These are phyloP conservation scores for Microcebus lehilahytsara DNA, from an alignment of 2,113 vertebrate genomes.

Conservation along the genomic window DNA sequence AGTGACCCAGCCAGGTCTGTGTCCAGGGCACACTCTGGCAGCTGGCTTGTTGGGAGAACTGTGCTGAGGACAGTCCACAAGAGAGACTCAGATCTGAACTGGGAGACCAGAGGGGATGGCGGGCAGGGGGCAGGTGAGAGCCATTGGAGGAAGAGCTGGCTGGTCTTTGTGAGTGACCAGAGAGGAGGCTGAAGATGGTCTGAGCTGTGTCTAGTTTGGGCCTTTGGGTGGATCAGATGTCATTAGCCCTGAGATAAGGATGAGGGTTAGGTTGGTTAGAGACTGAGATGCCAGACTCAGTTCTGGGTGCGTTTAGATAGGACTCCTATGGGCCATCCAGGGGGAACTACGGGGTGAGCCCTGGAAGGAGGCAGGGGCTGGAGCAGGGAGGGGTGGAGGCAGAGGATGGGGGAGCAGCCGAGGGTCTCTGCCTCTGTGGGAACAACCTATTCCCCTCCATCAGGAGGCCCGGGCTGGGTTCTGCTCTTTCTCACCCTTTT, in stretches of 20 bases:
- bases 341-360: background rate
- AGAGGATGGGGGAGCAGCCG: background rate
- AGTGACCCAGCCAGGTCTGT: background rate
- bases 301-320: background rate
- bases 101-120: background rate
- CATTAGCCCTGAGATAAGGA: background rate
- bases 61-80: no score
- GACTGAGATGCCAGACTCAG: background rate
- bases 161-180: background rate
- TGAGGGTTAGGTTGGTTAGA: background rate
- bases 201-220: background rate
- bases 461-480: no score
- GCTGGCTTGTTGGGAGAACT: background rate
- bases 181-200: background rate
- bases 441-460: no score
- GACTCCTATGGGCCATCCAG: background rate
- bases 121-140: background rate
- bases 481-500: background rate
- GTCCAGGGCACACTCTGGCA: background rate
- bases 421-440: background rate
- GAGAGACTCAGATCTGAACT: background rate
- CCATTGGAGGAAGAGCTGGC: background rate
- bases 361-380: background rate
- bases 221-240: background rate
- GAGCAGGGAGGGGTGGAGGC: background rate